Evolutionary conservation across 2,113 vertebrate genomes (phyloP), one percentile per base, ranked within the genome.

Genomic region (Dipodomys stephensi): DNA sequence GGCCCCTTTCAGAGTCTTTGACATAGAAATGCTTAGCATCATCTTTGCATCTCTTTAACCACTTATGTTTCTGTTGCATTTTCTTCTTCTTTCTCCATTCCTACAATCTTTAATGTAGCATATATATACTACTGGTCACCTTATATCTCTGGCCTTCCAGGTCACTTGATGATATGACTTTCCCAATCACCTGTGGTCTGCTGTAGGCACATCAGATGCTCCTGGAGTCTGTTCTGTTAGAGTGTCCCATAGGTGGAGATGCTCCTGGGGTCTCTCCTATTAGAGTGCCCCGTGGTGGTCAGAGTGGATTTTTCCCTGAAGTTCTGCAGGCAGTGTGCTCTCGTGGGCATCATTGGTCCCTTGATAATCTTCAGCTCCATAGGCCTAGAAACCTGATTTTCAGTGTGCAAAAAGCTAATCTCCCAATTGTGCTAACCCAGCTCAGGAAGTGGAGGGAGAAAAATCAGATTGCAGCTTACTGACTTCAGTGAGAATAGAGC

Each of bases 401-500:
- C 25, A 90, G n/a, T 64, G 0, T 62, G 57, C 20, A 25, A 62
- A 71, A 27, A 44, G 53, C 76, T 80, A 60, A 35, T 25, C 13
- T 82, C 87, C 65, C 28, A 30, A 25, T 92, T 9, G 0, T 27
- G 39, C 82, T 44, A 67, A 35, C 87, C 19, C 0, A 0, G 71
- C 76, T 95, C 92, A 72, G 76, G n/a, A 94, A 72, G 15, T 86
- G 16, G 67, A 73, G 89, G 0, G 23, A 53, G 20, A 72, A 90
- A 68, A 67, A 18, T 22, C 53, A 35, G 68, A 57, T 44, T 57
- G 49, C 44, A 69, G 39, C 32, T 72, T 62, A 16, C 82, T 86
- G 79, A 28, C 71, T 83, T 77, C 32, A 68, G 25, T 64, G 91
- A 93, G 86, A 67, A 49, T 22, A 57, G 68, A 72, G 32, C 30